Base-by-base conservation (phyloP, 1,140 invertebrate genomes). In the Drosophila nebulosa region DNA sequence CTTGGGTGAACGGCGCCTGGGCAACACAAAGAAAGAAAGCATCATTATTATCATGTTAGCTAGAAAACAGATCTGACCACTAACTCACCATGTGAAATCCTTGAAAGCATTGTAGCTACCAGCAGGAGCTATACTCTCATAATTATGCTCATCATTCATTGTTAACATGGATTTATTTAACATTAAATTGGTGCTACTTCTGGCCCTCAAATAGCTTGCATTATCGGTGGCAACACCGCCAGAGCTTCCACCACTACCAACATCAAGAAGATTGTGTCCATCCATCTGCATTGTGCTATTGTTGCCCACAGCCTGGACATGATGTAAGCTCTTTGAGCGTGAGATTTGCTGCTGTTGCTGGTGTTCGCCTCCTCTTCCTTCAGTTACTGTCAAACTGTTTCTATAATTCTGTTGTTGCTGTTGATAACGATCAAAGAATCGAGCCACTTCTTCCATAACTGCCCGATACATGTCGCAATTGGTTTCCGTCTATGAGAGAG, bases 391-490 rank as follows among this genome's bases (percentile, higher is more conserved):
- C 67, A 74, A 22, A 35, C n/a, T 30, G 14, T 55, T 55, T 55
- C 52, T 55, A 55, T 69, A 66, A 26, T 72, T 69, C 24, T 65
- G 65, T n/a, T 80, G 78, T 39, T 78, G 80, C 24, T 79, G 64
- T 39, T 91, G 92, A 7, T 95, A 94, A 89, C 95, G 94, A 78
- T 95, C 95, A 72, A 96, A 90, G 90, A 96, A 96, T 27, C 94
- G 93, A 14, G 95, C 93, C 42, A 96, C 94, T 91, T 96, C 95
- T 88, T 95, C 95, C 93, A 96, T 94, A 68, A 96, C 93, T 9
- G 95, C 95, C 75, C 95, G 93, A 90, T 96, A 96, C 95, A 96
- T 96, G 89, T 95, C 94, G 69, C 95, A 93, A 90, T 94, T 96
- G 21, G 95, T 93, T 91, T 96, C 95, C 70, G 94, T 94, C 95